Evolutionary conservation across 2,888 invertebrate species (phyloP).

Genomic region (Trachelus stipa): DNA sequence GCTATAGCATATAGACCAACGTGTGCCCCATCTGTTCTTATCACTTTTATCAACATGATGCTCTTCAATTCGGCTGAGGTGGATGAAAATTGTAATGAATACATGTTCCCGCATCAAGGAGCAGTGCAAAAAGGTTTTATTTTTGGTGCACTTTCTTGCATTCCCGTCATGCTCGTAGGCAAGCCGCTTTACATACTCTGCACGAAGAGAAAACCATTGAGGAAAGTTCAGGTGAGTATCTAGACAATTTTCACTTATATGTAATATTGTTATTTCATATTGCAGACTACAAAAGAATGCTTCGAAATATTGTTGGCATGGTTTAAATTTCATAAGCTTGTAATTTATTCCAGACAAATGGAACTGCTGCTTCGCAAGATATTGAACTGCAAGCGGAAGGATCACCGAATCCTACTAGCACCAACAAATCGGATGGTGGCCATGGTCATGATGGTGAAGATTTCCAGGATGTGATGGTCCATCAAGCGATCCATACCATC

Average conservation of each 20-base stretch:
- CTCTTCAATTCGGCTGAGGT: slow-evolving; percentile 69
- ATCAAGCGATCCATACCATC: slow-evolving; percentile 96
- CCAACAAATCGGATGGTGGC: slow-evolving; percentile 64
- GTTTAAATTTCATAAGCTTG: not conserved
- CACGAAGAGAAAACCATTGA: slow-evolving; percentile 39
- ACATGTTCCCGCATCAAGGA: slow-evolving; percentile 74
- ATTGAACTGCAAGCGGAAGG: slow-evolving; percentile 71
- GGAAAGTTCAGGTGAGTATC: slow-evolving; percentile 65
- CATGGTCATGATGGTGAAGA: slow-evolving; percentile 54
- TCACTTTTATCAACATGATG: slow-evolving; percentile 86
- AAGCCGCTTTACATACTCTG: slow-evolving; percentile 76
- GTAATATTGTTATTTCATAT: not conserved
- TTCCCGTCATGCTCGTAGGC: slow-evolving; percentile 82
- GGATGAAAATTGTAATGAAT: slow-evolving; percentile 68
- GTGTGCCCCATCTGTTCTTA: slow-evolving; percentile 83
- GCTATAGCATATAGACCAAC: slow-evolving; percentile 67
- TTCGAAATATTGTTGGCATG: not conserved
- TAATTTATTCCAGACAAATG: slow-evolving; percentile 43
- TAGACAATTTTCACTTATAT: slow-evolving; percentile 38
- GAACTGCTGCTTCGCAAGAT: slow-evolving; percentile 66
- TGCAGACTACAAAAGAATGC: not conserved
- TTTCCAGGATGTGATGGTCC: slow-evolving; percentile 90
- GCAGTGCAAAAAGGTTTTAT: slow-evolving; percentile 75
- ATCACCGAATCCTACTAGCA: slow-evolving; percentile 68
- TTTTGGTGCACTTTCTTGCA: slow-evolving; percentile 74